Percentiles rank a stretch among this genome's conserved stretches.
These are phyloP conservation scores for Hydrochoerus hydrochaeris DNA, from an alignment of 2,113 vertebrate species.

Conservation along the genomic window DNA sequence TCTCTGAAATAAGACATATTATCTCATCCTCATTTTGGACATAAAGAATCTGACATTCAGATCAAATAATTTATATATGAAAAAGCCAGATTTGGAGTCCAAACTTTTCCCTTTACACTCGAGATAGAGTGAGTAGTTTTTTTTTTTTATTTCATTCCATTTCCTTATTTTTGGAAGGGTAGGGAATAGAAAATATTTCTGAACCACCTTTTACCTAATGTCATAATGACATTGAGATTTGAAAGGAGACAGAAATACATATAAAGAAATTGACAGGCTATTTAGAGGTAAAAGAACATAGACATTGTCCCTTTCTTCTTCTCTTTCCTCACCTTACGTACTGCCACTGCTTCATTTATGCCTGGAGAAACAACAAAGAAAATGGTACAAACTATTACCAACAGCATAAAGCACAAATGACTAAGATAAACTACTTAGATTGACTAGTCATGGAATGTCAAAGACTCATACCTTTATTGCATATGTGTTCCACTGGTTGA, in stretches of 20 bases:
- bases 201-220: background rate
- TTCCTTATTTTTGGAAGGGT: conserved; percentile 5
- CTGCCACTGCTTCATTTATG: background rate
- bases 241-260: conserved; percentile 1
- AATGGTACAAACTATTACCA: conserved; percentile 12
- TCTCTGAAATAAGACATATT: background rate
- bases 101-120: background rate
- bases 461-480: background rate
- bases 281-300: conserved; percentile 27
- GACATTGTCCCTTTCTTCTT: background rate
- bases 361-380: conserved; percentile 46
- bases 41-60: conserved; percentile 23
- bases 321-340: background rate
- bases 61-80: background rate
- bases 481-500: background rate
- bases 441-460: background rate
- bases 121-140: background rate
- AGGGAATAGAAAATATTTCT: background rate
- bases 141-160: background rate
- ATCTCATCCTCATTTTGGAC: background rate
- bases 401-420: conserved; percentile 18
- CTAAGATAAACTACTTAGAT: background rate
- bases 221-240: background rate
- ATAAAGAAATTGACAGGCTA: background rate
- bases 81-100: background rate